Evolutionary conservation across 2,888 invertebrate genomes (phyloP).

Genomic region (Epirrita christyi): DNA sequence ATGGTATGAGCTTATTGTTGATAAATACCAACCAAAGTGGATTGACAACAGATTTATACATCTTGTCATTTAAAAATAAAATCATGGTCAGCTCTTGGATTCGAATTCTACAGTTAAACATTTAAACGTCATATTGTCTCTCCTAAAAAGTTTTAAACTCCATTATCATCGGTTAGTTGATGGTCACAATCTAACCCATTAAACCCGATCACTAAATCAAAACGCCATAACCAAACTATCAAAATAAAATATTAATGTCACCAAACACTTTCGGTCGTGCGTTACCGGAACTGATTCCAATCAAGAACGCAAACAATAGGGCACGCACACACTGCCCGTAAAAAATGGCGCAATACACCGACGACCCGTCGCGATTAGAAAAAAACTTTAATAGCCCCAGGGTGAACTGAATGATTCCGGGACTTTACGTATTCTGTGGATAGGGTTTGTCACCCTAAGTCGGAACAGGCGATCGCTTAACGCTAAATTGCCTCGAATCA

Average conservation of each 20-base stretch:
- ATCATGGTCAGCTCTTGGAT: too few relatives aligned
- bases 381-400: conserved; percentile 37
- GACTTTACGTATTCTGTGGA: conserved; percentile 29
- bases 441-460: conserved; percentile 61
- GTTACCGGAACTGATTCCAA: conserved; percentile 69
- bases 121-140: neutral
- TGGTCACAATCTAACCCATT: conserved; percentile 20
- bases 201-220: conserved; percentile 29
- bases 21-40: too few relatives aligned
- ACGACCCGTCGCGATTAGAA: conserved; percentile 69
- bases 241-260: conserved; percentile 41
- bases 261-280: conserved; percentile 54
- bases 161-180: conserved; percentile 21
- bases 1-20: too few relatives aligned
- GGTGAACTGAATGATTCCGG: conserved; percentile 13
- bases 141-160: neutral
- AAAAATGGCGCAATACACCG: conserved; percentile 55
- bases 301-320: conserved; percentile 58
- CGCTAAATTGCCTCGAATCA: conserved; percentile 76
- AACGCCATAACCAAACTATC: conserved; percentile 33
- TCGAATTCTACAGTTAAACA: neutral
- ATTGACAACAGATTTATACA: too few relatives aligned
- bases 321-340: conserved; percentile 61
- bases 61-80: too few relatives aligned
- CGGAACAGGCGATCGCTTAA: conserved; percentile 65